Base-by-base conservation (phyloP, 2,888 invertebrate genomes). In the Pycnomerus fuliginosus region DNA sequence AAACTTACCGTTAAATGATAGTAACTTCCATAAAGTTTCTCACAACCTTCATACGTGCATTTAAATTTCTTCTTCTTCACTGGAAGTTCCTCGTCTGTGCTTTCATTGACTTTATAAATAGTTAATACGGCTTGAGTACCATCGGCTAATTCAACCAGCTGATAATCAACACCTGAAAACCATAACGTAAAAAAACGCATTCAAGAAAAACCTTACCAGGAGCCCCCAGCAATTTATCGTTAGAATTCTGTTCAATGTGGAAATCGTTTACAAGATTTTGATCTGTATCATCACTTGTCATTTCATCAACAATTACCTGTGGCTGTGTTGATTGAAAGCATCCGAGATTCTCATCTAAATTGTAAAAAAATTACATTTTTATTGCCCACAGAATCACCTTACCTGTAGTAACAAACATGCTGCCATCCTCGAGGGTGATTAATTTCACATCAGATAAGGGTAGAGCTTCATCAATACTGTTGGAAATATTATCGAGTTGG, bases 1-100 rank as follows among this genome's bases (percentile, higher is more conserved):
- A 30, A 29, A 44, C 49, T 58, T 61, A 76, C 78, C 59, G 74
- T 74, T 34, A 78, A 67, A 64, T 77, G 76, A 61, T 77, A 74
- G 1, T 72, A 65, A 2, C 76, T 74, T 4, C 73, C 72, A 50
- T 76, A 79, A 23, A 70, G 65, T 61, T 77, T 76, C 1, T 68
- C 65, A 56, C 78, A 78, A 17, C 74, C 74, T 39, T 71, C 69
- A 51, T 73, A 69, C 4, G 69, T 65, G 48, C 78, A 78, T 20
- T 68, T 65, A 62, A 71, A 68, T 22, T 64, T 57, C 47, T 70
- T 71, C 31, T 63, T 63, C 44, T 66, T 58, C 36, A 56, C 60
- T 12, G 30, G 45, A 5, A 16, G 37, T 5, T 43, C 30, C 10
- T 39, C 28, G 7, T 44, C 48, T 12, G 36, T 25, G 17, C 32